Percentiles rank a stretch among this genome's conserved stretches.
Evolutionary conservation across 1,140 invertebrate species (phyloP).

Genomic region (Brachionus paranguensis): DNA sequence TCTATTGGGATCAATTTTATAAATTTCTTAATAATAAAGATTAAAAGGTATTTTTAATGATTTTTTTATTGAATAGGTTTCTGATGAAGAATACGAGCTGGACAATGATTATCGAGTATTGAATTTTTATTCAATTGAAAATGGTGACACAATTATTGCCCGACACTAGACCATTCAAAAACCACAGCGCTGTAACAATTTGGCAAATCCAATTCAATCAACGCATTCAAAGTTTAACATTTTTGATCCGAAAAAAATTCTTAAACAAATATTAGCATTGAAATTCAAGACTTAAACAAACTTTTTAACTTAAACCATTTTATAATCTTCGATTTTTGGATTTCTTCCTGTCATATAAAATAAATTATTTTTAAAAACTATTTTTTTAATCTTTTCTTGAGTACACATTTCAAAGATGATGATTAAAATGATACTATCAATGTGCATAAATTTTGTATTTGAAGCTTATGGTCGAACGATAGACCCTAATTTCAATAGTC

Average conservation of each 20-base stretch:
- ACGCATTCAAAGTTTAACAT: not conserved
- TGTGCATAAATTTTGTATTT: not conserved
- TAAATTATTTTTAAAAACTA: not conserved
- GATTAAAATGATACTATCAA: not conserved
- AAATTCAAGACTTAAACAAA: not conserved
- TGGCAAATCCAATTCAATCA: not conserved
- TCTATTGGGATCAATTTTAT: no score
- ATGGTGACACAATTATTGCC: constrained; percentile 66
- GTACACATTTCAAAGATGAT: not conserved
- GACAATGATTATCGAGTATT: constrained; percentile 74
- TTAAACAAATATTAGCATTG: constrained; percentile 20
- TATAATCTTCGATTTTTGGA: not conserved
- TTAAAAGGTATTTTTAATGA: not conserved
- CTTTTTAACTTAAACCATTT: not conserved
- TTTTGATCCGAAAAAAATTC: not conserved
- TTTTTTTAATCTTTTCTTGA: not conserved
- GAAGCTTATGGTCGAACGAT: not conserved
- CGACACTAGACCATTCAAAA: not conserved
- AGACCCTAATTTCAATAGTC: constrained; percentile 1
- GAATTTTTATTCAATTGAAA: constrained; percentile 74
- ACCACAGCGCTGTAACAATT: not conserved
- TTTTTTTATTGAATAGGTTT: constrained; percentile 56
- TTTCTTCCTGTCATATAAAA: not conserved
- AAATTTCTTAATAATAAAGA: no score
- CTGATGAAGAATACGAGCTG: constrained; percentile 63